Evolutionary conservation across 2,113 vertebrate species (phyloP).

Genomic region (Crotalus viridis): DNA sequence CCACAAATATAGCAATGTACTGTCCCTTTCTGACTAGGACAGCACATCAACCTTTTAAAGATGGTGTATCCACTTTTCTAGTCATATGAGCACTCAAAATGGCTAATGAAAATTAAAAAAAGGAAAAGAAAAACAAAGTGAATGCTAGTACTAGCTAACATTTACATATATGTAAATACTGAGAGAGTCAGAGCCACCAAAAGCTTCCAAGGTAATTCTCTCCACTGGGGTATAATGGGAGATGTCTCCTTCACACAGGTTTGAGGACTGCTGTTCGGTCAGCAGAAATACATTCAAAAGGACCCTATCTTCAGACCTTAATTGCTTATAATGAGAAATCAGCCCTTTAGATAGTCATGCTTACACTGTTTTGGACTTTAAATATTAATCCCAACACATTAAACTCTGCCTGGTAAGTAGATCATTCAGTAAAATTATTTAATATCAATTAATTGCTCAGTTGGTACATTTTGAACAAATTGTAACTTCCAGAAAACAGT

Average conservation of each 20-base stretch:
- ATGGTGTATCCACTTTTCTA: not conserved
- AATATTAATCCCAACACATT: not conserved
- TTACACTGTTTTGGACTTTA: not conserved
- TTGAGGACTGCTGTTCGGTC: not conserved
- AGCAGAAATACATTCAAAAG: not conserved
- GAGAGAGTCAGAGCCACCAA: not conserved
- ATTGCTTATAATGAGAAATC: not conserved
- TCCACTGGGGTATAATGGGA: not conserved
- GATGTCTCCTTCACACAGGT: not conserved
- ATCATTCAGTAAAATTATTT: not conserved
- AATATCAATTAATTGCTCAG: not conserved
- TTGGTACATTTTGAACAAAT: not conserved
- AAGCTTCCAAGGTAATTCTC: not conserved
- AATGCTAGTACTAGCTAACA: not conserved
- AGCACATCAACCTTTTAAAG: not conserved
- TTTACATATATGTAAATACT: not conserved
- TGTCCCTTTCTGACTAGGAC: not conserved
- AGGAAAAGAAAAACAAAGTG: not conserved
- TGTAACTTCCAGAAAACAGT: not conserved
- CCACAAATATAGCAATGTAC: not conserved
- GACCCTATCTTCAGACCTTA: not conserved
- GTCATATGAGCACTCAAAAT: not conserved
- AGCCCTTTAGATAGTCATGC: not conserved
- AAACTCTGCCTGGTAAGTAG: not conserved
- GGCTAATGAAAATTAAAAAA: not conserved